A percentile compares a stretch with the other conserved stretches of the same genome.
Conservation (phyloP, 1,140 invertebrate species). For the Orussus abietinus region DNA sequence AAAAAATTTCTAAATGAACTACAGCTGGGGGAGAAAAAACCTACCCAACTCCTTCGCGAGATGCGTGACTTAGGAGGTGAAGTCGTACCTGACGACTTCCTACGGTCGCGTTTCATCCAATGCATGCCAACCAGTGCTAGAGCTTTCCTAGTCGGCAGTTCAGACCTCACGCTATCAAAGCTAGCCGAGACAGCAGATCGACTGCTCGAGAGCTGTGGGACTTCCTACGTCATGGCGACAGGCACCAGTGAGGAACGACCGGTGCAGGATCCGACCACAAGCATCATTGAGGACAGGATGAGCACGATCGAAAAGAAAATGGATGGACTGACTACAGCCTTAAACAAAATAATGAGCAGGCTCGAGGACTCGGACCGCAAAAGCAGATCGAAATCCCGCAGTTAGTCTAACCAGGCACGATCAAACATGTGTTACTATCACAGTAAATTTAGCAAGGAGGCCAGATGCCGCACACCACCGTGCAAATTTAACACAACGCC, state of each 20-base stretch:
- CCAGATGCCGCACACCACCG: slow-evolving; percentile 1
- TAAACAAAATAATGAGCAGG: neutral
- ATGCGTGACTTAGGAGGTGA: slow-evolving; percentile 17
- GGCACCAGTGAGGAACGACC: no score
- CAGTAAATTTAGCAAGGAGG: neutral
- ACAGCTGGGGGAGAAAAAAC: slow-evolving; percentile 21
- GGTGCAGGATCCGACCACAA: no score
- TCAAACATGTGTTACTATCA: slow-evolving; percentile 2
- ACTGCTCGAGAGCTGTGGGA: slow-evolving; percentile 1
- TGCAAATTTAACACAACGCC: neutral
- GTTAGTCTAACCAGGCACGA: neutral
- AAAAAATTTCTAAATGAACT: slow-evolving; percentile 24
- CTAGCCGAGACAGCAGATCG: slow-evolving; percentile 9
- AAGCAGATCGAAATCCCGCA: neutral
- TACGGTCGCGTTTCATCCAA: slow-evolving; percentile 15
- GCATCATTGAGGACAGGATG: neutral
- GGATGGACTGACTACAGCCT: neutral
- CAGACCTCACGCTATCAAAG: neutral
- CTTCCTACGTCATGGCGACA: neutral
- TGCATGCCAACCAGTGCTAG: slow-evolving; percentile 15
- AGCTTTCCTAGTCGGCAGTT: neutral
- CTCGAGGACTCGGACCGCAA: neutral
- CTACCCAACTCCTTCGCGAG: slow-evolving; percentile 23
- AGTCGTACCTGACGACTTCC: slow-evolving; percentile 15
- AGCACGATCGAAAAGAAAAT: neutral